phyloP scores from a whole-genome alignment of 2,888 invertebrate genomes.

The Slavum lentiscoides region DNA sequence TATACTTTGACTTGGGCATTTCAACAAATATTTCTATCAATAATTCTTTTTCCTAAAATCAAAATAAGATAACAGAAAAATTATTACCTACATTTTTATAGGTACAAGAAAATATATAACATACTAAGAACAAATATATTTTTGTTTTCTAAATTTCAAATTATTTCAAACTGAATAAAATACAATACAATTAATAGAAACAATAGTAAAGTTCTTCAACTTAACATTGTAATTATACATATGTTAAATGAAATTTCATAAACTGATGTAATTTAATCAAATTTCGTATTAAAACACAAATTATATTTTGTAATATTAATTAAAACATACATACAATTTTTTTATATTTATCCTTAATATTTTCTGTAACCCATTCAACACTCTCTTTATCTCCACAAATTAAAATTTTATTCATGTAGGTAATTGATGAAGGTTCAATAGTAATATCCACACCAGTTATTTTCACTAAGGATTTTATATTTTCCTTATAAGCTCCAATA shows the following conservation, averaged over 20 bases:
- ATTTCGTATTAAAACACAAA: too few relatives aligned
- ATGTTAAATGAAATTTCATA: too few relatives aligned
- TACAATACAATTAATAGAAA: too few relatives aligned
- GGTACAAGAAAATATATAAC: too few relatives aligned
- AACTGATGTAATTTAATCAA: too few relatives aligned
- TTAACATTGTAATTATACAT: too few relatives aligned
- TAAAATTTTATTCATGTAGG: conserved; percentile 88
- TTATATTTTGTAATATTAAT: too few relatives aligned
- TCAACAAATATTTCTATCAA: conserved; percentile 68
- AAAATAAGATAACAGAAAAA: not conserved
- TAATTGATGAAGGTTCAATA: conserved; percentile 89
- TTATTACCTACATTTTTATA: too few relatives aligned
- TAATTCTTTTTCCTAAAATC: conserved; percentile 33
- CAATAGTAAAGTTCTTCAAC: too few relatives aligned
- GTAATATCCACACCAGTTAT: conserved; percentile 84
- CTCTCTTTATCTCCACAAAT: conserved; percentile 91
- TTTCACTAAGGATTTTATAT: conserved; percentile 70
- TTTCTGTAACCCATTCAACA: conserved; percentile 76
- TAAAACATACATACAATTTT: conserved; percentile 69
- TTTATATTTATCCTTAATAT: conserved; percentile 80
- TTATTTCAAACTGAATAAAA: too few relatives aligned
- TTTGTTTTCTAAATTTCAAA: too few relatives aligned
- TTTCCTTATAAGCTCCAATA: conserved; percentile 85
- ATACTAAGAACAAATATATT: too few relatives aligned
- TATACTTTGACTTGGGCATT: conserved; percentile 94